Evolutionary conservation across 1,140 invertebrate genomes (phyloP).

Genomic region (Aphis craccivora): DNA sequence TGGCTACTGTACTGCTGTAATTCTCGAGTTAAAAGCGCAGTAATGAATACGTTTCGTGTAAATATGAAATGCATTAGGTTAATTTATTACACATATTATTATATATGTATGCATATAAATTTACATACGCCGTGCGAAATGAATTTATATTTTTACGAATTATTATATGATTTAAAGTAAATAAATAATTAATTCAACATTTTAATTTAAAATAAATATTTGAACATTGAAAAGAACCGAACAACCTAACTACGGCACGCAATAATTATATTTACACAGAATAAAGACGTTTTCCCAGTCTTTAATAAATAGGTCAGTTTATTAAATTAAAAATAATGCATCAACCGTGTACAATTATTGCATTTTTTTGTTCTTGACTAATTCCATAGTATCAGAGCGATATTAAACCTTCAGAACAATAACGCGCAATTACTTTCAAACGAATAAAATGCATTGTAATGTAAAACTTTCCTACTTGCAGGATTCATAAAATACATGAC

Average conservation of each 20-base stretch:
- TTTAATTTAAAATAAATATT: slow-evolving; percentile 15
- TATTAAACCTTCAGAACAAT: not conserved
- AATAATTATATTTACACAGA: slow-evolving; percentile 6
- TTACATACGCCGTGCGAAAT: not conserved
- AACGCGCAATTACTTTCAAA: slow-evolving; percentile 13
- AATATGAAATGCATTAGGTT: not conserved
- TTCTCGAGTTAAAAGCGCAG: not conserved
- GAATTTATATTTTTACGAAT: not conserved
- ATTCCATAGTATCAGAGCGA: no score
- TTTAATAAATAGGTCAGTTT: slow-evolving; percentile 3
- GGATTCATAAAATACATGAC: not conserved
- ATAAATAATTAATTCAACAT: slow-evolving; percentile 2
- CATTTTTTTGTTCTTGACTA: slow-evolving; percentile 15
- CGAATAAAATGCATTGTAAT: not conserved
- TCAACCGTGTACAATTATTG: not conserved
- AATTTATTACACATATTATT: not conserved
- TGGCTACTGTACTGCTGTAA: not conserved
- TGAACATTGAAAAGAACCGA: not conserved
- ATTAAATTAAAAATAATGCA: slow-evolving; percentile 17
- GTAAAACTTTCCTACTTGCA: not conserved
- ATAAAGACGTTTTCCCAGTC: not conserved
- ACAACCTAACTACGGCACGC: not conserved
- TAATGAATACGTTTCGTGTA: not conserved
- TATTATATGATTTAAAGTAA: not conserved
- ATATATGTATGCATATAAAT: not conserved